phyloP scores from a whole-genome alignment of 2,113 vertebrate species.

The Natator depressus region DNA sequence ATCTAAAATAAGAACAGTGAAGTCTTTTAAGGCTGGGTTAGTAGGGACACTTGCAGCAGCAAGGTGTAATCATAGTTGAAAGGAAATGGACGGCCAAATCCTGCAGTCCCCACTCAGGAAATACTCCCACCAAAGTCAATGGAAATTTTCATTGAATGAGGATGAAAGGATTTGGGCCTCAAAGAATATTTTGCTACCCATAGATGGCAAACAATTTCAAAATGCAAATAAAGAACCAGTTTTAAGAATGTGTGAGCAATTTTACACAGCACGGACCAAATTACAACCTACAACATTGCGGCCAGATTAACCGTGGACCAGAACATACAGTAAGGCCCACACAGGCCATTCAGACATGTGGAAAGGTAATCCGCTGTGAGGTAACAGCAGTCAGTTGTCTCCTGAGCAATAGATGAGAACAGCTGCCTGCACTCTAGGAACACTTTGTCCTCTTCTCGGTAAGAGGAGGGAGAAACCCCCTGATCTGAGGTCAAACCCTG shows the following conservation, averaged over 20 bases:
- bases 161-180: background rate
- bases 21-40: constrained; percentile 53
- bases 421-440: constrained; percentile 41
- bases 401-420: background rate
- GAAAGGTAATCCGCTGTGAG: background rate
- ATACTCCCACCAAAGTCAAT: background rate
- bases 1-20: constrained; percentile 52
- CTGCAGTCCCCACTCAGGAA: background rate
- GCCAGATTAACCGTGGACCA: background rate
- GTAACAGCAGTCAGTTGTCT: rapidly evolving
- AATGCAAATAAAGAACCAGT: background rate
- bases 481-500: constrained; percentile 1
- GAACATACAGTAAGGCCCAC: background rate
- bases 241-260: rapidly evolving
- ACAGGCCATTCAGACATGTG: background rate
- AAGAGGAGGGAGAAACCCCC: background rate
- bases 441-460: constrained; percentile 6
- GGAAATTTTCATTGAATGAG: background rate
- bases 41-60: background rate
- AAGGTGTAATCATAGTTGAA: background rate
- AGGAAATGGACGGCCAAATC: constrained; percentile 17
- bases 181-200: background rate
- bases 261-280: background rate
- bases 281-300: background rate
- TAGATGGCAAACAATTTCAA: background rate